Evolutionary conservation across 1,140 invertebrate species (phyloP).

Genomic region (Leptinotarsa defecta): DNA sequence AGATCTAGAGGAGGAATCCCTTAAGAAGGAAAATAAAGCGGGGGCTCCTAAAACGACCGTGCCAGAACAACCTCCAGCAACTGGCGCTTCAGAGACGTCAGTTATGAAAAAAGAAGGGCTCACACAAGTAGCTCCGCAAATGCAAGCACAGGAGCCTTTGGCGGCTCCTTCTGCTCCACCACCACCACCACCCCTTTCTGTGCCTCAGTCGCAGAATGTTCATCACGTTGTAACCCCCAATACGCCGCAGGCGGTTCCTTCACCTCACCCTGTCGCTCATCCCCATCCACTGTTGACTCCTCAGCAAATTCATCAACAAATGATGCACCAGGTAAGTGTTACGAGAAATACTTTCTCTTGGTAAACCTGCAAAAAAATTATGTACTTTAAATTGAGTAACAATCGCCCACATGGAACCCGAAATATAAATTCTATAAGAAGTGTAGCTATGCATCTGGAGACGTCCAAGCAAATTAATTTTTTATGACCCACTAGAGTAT

Average conservation of each 20-base stretch:
- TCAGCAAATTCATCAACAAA: slow-evolving; percentile 56
- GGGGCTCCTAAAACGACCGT: slow-evolving; percentile 26
- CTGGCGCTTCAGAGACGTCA: slow-evolving; percentile 24
- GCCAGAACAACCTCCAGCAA: slow-evolving; percentile 23
- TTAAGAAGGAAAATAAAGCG: slow-evolving; percentile 64
- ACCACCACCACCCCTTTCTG: slow-evolving; percentile 41
- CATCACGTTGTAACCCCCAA: slow-evolving; percentile 18
- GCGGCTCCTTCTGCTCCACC: slow-evolving; percentile 3
- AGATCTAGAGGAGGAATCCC: slow-evolving; percentile 73
- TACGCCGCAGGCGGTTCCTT: slow-evolving; percentile 17
- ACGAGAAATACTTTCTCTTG: slow-evolving; percentile 1
- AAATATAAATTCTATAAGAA: too few species aligned
- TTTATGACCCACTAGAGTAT: too few species aligned
- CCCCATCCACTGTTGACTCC: slow-evolving; percentile 34
- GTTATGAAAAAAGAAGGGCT: slow-evolving; percentile 31
- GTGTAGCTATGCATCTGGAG: too few species aligned
- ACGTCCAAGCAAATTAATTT: too few species aligned
- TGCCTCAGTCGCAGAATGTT: slow-evolving; percentile 37
- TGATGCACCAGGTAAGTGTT: slow-evolving; percentile 53
- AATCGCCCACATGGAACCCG: too few species aligned
- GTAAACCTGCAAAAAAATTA: slow-evolving; percentile 28
- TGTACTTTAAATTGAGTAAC: too few species aligned
- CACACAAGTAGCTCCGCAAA: neutral
- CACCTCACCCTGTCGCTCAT: slow-evolving; percentile 29
- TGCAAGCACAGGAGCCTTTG: slow-evolving; percentile 1